phyloP scores from a whole-genome alignment of 2,888 invertebrate species.

The Dicyrtoma fusca region DNA sequence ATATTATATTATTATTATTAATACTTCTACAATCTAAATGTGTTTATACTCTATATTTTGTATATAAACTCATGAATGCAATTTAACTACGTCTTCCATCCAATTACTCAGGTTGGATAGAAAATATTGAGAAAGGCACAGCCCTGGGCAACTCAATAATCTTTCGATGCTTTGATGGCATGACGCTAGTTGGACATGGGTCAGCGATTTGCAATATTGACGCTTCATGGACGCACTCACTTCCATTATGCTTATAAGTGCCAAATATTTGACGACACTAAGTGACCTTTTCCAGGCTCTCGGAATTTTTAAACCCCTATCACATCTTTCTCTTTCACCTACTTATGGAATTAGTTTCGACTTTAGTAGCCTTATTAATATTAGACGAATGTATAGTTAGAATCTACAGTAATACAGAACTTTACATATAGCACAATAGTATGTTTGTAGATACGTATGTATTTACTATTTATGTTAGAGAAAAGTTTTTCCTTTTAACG shows the following conservation, averaged over 20 bases:
- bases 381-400: too few relatives aligned
- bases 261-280: constrained; percentile 66
- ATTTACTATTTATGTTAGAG: too few relatives aligned
- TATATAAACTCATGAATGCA: neutral
- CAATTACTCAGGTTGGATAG: constrained; percentile 68
- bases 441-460: too few relatives aligned
- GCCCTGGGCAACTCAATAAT: constrained; percentile 89
- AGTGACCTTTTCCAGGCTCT: constrained; percentile 49
- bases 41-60: neutral
- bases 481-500: too few relatives aligned
- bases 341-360: too few relatives aligned
- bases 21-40: neutral
- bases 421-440: too few relatives aligned
- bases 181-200: constrained; percentile 84
- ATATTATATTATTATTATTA: neutral
- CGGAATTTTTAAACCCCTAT: constrained; percentile 11
- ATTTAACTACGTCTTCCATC: too few relatives aligned
- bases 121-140: constrained; percentile 79
- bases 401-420: too few relatives aligned
- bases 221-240: constrained; percentile 90
- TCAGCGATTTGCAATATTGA: constrained; percentile 91
- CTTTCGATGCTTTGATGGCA: constrained; percentile 89
- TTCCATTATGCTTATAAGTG: constrained; percentile 74
- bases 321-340: too few relatives aligned
- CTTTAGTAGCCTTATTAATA: too few relatives aligned